Percentiles rank a stretch among this genome's conserved stretches.
phyloP scores from a whole-genome alignment of 1,140 invertebrate genomes.

The Neodiprion fabricii region DNA sequence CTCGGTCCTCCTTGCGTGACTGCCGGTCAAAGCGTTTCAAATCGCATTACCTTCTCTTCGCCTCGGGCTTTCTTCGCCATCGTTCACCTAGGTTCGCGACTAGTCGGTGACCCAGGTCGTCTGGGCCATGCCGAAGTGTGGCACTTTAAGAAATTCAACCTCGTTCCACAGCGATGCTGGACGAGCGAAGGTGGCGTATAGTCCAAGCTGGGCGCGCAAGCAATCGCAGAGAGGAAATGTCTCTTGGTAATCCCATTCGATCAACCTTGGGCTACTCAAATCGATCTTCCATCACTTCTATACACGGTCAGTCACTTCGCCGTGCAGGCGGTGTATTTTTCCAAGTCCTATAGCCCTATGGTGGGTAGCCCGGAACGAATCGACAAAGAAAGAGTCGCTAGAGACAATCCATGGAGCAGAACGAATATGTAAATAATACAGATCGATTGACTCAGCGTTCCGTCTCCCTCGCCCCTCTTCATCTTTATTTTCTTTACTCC shows the following conservation, averaged over 20 bases:
- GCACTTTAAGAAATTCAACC: too few species aligned
- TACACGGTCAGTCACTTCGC: background rate
- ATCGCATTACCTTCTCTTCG: constrained; percentile 3
- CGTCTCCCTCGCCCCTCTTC: background rate
- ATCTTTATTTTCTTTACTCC: background rate
- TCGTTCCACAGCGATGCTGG: too few species aligned
- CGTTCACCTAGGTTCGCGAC: background rate
- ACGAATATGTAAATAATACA: constrained; percentile 42
- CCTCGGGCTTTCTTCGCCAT: background rate
- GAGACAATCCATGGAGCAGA: constrained; percentile 29
- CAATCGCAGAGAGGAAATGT: background rate
- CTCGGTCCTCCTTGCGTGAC: constrained; percentile 1
- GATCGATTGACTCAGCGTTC: constrained; percentile 22
- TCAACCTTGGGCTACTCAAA: constrained; percentile 25
- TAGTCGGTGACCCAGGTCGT: background rate
- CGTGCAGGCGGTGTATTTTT: background rate
- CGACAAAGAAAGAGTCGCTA: constrained; percentile 29
- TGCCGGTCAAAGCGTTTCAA: background rate
- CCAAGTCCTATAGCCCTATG: background rate
- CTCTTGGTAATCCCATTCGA: constrained; percentile 22
- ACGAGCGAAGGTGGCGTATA: background rate
- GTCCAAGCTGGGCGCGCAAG: background rate
- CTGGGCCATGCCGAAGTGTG: too few species aligned
- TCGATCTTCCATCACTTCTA: constrained; percentile 26
- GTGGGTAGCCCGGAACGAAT: constrained; percentile 23